Conservation (phyloP, 2,797 vertebrate genomes). For the Eidolon dupreanum region DNA sequence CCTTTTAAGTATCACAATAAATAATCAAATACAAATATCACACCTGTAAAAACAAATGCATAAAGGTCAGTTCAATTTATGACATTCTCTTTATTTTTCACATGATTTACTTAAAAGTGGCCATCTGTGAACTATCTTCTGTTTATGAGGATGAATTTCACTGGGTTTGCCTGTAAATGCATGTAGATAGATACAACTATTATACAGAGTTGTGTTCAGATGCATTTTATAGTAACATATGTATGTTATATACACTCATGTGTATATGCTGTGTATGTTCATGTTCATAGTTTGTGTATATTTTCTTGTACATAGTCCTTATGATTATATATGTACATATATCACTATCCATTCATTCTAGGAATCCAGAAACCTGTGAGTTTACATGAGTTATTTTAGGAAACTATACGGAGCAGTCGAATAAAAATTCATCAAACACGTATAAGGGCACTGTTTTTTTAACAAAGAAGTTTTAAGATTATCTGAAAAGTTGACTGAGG, state of each 20-base stretch:
- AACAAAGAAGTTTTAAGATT: background rate
- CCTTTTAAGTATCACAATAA: constrained; percentile 18
- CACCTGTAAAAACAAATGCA: constrained; percentile 30
- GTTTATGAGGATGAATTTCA: background rate
- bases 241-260: background rate
- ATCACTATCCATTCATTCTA: background rate
- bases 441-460: constrained; percentile 27
- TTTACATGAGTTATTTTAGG: constrained; percentile 44
- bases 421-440: background rate
- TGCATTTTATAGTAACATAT: background rate
- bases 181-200: constrained; percentile 19
- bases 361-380: background rate
- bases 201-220: background rate
- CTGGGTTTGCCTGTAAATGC: background rate
- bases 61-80: background rate
- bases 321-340: background rate
- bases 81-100: background rate
- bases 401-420: background rate
- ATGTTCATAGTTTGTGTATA: background rate
- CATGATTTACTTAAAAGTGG: constrained; percentile 22
- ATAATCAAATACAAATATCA: constrained; percentile 43
- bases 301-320: background rate
- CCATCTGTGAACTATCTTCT: constrained; percentile 15
- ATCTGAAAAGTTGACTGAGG: constrained; percentile 36
- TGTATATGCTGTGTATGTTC: background rate